phyloP scores from a whole-genome alignment of 1,140 invertebrate species.

The Calliphora vicina region DNA sequence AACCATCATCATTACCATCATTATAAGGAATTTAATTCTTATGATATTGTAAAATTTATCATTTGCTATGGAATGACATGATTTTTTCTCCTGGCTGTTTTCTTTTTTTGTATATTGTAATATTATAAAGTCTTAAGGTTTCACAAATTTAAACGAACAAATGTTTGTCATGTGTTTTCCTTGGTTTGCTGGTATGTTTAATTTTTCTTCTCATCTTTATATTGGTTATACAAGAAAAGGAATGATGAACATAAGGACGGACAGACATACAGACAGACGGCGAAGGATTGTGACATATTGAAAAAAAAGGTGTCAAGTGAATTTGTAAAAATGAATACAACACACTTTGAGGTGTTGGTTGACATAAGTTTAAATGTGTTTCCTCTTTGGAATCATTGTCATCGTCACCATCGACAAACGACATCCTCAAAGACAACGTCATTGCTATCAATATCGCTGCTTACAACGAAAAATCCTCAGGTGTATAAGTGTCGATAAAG shows the following conservation, averaged over 20 bases:
- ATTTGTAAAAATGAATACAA: conserved; percentile 39
- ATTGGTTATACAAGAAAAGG: neutral
- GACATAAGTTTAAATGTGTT: conserved; percentile 17
- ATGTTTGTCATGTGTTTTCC: conserved; percentile 9
- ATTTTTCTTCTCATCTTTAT: neutral
- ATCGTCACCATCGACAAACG: neutral
- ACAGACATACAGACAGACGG: neutral
- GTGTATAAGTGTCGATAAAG: conserved; percentile 5
- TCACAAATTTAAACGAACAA: neutral
- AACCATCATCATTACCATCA: conserved; percentile 13
- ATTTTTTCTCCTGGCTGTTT: conserved; percentile 10
- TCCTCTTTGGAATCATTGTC: conserved; percentile 19
- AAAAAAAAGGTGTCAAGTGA: conserved; percentile 41
- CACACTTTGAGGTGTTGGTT: conserved; percentile 29
- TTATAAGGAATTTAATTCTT: conserved; percentile 26
- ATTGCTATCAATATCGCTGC: neutral
- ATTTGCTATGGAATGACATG: conserved; percentile 32
- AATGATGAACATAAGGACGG: neutral
- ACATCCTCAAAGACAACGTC: neutral
- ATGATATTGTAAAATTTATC: conserved; percentile 14
- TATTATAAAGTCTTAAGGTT: neutral
- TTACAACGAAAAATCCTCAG: conserved; percentile 13
- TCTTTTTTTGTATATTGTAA: neutral
- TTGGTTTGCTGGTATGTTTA: neutral
- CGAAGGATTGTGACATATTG: conserved; percentile 6